phyloP scores from a whole-genome alignment of 2,797 vertebrate genomes.

The Mareca penelope region DNA sequence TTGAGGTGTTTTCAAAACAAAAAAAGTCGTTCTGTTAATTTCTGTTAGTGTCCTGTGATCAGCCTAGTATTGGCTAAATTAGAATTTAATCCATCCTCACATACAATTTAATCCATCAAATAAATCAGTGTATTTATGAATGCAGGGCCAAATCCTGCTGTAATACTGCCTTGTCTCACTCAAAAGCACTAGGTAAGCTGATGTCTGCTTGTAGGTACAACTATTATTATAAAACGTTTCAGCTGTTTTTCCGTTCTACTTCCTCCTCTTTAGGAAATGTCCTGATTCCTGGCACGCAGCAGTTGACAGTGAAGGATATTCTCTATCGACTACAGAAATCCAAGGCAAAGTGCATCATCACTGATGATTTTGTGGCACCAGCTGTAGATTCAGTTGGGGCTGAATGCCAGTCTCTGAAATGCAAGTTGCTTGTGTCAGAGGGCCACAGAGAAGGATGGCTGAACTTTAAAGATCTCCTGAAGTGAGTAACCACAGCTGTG shows the following conservation, averaged over 20 bases:
- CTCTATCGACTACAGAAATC: conserved; percentile 80
- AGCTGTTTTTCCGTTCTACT: background rate
- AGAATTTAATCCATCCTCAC: background rate
- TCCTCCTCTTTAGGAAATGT: conserved; percentile 74
- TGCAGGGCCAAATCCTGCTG: background rate
- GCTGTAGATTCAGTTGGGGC: conserved; percentile 75
- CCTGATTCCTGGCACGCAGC: conserved; percentile 82
- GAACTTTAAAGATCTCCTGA: conserved; percentile 75
- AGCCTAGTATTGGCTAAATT: background rate
- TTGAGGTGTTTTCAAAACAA: background rate
- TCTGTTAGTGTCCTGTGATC: background rate
- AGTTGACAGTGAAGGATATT: conserved; percentile 83
- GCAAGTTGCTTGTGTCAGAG: conserved; percentile 80
- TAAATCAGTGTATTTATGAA: background rate
- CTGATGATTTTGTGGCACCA: conserved; percentile 76
- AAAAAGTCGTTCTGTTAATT: background rate
- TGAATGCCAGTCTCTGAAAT: conserved; percentile 76
- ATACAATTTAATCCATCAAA: background rate
- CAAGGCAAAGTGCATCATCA: conserved; percentile 81
- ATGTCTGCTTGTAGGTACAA: background rate
- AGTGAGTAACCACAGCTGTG: conserved; percentile 44
- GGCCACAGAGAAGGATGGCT: conserved; percentile 77
- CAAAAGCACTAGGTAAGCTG: background rate
- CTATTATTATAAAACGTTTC: background rate
- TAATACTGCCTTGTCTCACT: background rate